A percentile compares a stretch with the other conserved stretches of the same genome.
These are phyloP conservation scores for Oostethus manadensis DNA, from an alignment of 2,113 vertebrate species.

Conservation along the genomic window DNA sequence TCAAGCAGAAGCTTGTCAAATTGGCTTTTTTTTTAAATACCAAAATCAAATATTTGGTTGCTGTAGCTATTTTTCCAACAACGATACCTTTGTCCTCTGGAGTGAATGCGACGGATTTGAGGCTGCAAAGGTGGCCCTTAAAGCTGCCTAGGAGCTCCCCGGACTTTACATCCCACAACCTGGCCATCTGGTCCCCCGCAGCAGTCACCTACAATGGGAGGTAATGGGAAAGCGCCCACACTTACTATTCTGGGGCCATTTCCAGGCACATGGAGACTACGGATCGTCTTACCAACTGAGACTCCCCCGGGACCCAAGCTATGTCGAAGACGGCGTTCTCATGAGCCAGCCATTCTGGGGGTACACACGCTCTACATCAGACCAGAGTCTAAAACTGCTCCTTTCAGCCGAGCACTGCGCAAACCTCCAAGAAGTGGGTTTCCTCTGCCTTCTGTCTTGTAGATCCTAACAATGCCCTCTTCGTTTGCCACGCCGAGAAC, in stretches of 20 bases:
- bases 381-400: no score
- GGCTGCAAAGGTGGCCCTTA: conserved; percentile 94
- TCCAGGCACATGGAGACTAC: no score
- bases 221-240: not conserved
- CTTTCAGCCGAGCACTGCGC: no score
- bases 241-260: no score
- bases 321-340: conserved; percentile 96
- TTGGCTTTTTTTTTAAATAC: no score
- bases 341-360: conserved; percentile 91
- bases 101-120: conserved; percentile 90
- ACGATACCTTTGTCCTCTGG: conserved; percentile 84
- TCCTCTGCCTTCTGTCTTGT: conserved; percentile 77
- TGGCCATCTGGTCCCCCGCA: conserved; percentile 91
- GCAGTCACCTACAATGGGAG: conserved; percentile 86
- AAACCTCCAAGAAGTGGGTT: conserved; percentile 78
- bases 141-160: conserved; percentile 86
- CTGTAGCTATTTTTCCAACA: no score
- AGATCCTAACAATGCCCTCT: conserved; percentile 87
- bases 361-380: conserved; percentile 15
- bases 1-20: no score
- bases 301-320: conserved; percentile 89
- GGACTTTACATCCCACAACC: conserved; percentile 86
- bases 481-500: conserved; percentile 89
- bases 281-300: conserved; percentile 78
- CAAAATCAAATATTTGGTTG: no score